Conservation (phyloP, 2,113 vertebrate genomes). For the Sisor rabdophorus region DNA sequence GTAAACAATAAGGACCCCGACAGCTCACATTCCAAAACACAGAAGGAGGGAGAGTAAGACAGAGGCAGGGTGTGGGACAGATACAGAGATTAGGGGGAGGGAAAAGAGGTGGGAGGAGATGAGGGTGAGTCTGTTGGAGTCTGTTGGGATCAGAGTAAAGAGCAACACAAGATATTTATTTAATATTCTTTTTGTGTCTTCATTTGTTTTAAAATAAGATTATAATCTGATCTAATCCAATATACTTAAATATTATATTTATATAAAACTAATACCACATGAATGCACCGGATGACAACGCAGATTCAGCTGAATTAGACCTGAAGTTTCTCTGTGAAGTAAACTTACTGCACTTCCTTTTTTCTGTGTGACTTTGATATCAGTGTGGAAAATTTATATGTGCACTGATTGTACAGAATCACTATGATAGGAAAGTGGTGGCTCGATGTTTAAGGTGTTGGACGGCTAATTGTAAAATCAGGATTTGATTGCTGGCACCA, state of each 20-base stretch:
- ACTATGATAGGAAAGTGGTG: neutral
- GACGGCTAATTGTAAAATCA: too few species aligned
- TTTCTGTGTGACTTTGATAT: neutral
- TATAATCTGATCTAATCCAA: neutral
- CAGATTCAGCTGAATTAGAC: too few species aligned
- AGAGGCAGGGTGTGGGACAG: neutral
- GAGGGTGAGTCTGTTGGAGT: neutral
- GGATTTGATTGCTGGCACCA: too few species aligned
- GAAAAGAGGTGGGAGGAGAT: neutral
- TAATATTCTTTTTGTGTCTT: neutral
- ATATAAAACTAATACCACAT: too few species aligned
- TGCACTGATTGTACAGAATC: neutral
- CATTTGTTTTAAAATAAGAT: neutral
- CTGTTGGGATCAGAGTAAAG: slow-evolving; percentile 12
- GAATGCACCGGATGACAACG: too few species aligned
- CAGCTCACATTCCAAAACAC: slow-evolving; percentile 64
- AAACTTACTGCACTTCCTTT: neutral
- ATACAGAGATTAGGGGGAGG: slow-evolving; percentile 8
- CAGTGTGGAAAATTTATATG: neutral
- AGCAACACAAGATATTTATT: slow-evolving; percentile 1
- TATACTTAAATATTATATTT: neutral
- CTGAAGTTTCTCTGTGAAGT: too few species aligned
- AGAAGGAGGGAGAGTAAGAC: slow-evolving; percentile 25
- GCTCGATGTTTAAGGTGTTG: neutral
- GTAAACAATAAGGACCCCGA: slow-evolving; percentile 67